Evolutionary conservation across 2,888 invertebrate species (phyloP), one percentile per base, ranked within the genome.

Genomic region (Tenthredo notha): DNA sequence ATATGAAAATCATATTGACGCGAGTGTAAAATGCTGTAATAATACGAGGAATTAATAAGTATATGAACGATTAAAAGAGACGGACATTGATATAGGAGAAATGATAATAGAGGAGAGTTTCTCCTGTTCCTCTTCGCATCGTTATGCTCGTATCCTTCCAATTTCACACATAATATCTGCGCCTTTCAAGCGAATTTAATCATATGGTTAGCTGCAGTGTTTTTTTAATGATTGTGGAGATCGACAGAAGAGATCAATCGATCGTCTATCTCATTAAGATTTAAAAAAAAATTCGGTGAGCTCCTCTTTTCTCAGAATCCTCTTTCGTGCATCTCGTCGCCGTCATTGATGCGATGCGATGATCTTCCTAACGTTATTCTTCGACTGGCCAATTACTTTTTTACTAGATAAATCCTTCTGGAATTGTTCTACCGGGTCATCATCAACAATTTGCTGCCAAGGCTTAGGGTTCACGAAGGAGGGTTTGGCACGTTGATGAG

Each of bases 381-480:
- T 88, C 25, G 85, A 37, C 29, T 87, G 85, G 85, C 47, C 84
- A 77, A 65, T 84, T 12, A 54, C 50, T 29, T 84, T 83, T 43
- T 85, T 87, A n/a, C 6, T 83, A 86, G 6, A 58, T 61, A 86
- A 85, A 50, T 88, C 21, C 47, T 43, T 54, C 21, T 33, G 37
- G 47, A 47, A 47, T 40, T 61, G 10, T 40, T 80, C 80, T 4
- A 85, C 87, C 2, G 83, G 2, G 15, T 88, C 87, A 18, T 89
- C 89, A 90, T 93, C 94, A n/a, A 93, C 91, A 2, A 94, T 90
- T 54, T 93, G 93, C 88, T 95, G 94, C 96, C 96, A 96, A 0
- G 96, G 96, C 47, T 94, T 94, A 1, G 96, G 96, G 91, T 96
- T 96, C 85, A 96, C 94, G 88, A 95, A 96, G 91, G 96, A 95